A percentile compares a stretch with the other conserved stretches of the same genome.
phyloP scores from a whole-genome alignment of 2,113 vertebrate genomes.

The Pituophis catenifer region DNA sequence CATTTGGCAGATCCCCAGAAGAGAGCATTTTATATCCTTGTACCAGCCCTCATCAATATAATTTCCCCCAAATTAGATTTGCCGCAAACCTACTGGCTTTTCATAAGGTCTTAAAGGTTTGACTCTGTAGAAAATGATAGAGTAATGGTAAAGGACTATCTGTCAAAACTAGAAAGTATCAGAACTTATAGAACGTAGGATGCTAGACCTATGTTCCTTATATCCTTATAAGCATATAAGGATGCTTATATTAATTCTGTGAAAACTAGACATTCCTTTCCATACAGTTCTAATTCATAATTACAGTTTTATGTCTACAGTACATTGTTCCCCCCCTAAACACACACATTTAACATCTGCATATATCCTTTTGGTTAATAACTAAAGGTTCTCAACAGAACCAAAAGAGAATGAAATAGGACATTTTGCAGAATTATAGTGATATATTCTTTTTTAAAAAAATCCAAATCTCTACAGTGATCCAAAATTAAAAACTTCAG shows the following conservation, averaged over 20 bases:
- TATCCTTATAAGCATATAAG: neutral
- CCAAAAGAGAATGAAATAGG: neutral
- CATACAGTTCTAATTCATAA: neutral
- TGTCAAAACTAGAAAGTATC: neutral
- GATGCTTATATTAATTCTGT: neutral
- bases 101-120: neutral
- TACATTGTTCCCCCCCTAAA: neutral
- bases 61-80: neutral
- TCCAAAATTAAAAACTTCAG: neutral
- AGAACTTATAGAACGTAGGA: neutral
- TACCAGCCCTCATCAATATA: neutral
- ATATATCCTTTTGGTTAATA: neutral
- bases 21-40: neutral
- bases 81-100: neutral
- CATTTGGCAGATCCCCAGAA: neutral
- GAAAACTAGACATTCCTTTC: neutral
- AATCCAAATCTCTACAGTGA: neutral
- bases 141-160: neutral
- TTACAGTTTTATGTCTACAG: neutral
- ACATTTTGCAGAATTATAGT: neutral
- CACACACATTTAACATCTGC: neutral
- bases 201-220: neutral
- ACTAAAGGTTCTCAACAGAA: neutral
- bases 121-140: neutral
- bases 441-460: neutral